A percentile compares a stretch with the other conserved stretches of the same genome.
phyloP scores from a whole-genome alignment of 1,140 invertebrate species.

The Drosophila varians region DNA sequence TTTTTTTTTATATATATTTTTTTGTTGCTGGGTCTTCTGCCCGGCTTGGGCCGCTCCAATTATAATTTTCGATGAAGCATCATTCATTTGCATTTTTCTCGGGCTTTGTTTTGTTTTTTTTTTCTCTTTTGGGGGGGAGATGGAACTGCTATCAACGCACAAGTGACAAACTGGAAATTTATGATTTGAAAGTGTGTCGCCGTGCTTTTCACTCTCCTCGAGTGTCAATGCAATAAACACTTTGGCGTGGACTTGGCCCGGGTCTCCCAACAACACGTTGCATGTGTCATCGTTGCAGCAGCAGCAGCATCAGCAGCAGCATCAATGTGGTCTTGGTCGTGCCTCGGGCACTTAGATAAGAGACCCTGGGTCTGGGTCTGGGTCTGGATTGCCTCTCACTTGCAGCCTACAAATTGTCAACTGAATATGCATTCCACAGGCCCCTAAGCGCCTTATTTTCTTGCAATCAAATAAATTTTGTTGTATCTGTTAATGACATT shows the following conservation, averaged over 20 bases:
- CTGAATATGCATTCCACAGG: constrained; percentile 55
- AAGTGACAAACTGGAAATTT: constrained; percentile 80
- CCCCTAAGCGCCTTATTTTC: constrained; percentile 63
- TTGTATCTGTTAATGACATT: constrained; percentile 47
- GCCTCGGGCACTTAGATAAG: constrained; percentile 70
- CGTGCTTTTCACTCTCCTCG: constrained; percentile 31
- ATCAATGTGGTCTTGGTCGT: constrained; percentile 56
- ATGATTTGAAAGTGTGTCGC: constrained; percentile 77
- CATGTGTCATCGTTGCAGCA: constrained; percentile 65
- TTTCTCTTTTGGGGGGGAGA: neutral
- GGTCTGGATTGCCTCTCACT: constrained; percentile 16
- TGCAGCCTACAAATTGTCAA: constrained; percentile 66
- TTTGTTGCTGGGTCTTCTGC: constrained; percentile 5
- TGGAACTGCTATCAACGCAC: constrained; percentile 56
- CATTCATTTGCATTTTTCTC: constrained; percentile 72
- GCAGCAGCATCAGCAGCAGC: constrained; percentile 21
- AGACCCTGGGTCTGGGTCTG: constrained; percentile 4
- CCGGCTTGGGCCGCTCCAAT: constrained; percentile 55
- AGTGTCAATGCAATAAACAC: constrained; percentile 81
- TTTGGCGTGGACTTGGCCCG: constrained; percentile 26
- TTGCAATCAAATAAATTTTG: constrained; percentile 70
- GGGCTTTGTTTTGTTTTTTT: neutral
- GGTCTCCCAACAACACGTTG: constrained; percentile 45
- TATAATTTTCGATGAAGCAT: constrained; percentile 70
- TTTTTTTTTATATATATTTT: constrained; percentile 16